Evolutionary conservation across 2,113 vertebrate species (phyloP).

Genomic region (Apteryx owenii): DNA sequence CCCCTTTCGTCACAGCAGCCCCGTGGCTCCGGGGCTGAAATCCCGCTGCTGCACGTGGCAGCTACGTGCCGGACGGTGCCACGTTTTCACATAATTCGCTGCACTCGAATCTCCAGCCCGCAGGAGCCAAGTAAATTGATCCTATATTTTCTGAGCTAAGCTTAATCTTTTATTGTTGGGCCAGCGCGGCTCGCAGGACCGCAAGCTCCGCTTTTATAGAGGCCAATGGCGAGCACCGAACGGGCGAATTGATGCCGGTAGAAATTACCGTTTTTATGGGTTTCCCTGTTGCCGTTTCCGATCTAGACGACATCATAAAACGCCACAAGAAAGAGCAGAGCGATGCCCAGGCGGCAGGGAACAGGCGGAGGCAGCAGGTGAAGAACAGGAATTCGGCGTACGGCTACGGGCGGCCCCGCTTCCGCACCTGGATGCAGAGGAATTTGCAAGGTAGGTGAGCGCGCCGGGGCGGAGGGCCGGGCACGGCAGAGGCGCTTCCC

Average conservation of each 20-base stretch:
- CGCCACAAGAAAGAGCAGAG: slow-evolving; percentile 41
- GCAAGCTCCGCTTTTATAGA: fast-evolving
- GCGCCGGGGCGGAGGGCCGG: not conserved
- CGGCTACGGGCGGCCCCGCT: not conserved
- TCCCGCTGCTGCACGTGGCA: not conserved
- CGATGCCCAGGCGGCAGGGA: not conserved
- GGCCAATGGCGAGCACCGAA: not conserved
- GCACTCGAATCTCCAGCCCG: not conserved
- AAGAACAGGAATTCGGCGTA: slow-evolving; percentile 9
- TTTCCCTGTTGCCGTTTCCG: not conserved
- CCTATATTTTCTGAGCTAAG: slow-evolving; percentile 30
- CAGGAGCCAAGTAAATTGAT: not conserved
- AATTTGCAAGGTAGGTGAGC: slow-evolving; percentile 56
- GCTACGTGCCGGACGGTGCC: not conserved
- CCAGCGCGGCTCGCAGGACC: not conserved
- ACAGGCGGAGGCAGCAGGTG: not conserved
- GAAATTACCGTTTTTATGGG: not conserved
- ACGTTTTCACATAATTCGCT: not conserved
- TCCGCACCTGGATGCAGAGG: slow-evolving; percentile 46
- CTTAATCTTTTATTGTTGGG: not conserved
- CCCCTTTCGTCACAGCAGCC: not conserved
- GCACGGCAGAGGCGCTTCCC: not conserved
- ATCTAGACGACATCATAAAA: slow-evolving; percentile 73
- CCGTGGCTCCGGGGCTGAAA: not conserved
- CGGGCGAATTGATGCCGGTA: not conserved